Conservation (phyloP, 2,113 vertebrate species). For the Sus scrofa region T2T-Sscrofa CM000818.6:66298001-66298500, state of each 20-base stretch:
- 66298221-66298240: neutral
- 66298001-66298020: neutral
- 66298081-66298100: neutral
- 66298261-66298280: neutral
- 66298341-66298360: neutral
- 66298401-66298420: neutral
- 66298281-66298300: neutral
- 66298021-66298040: neutral
- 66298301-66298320: neutral
- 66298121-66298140: neutral
- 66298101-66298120: neutral
- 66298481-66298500: neutral
- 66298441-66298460: neutral
- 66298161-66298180: neutral
- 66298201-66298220: neutral
- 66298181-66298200: neutral
- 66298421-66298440: neutral
- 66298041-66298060: neutral
- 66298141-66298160: neutral
- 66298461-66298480: neutral
- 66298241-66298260: neutral
- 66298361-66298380: neutral
- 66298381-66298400: neutral
- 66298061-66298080: neutral
- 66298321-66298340: neutral